Conservation (phyloP, 2,797 vertebrate genomes). For the Hemitrygon akajei region DNA sequence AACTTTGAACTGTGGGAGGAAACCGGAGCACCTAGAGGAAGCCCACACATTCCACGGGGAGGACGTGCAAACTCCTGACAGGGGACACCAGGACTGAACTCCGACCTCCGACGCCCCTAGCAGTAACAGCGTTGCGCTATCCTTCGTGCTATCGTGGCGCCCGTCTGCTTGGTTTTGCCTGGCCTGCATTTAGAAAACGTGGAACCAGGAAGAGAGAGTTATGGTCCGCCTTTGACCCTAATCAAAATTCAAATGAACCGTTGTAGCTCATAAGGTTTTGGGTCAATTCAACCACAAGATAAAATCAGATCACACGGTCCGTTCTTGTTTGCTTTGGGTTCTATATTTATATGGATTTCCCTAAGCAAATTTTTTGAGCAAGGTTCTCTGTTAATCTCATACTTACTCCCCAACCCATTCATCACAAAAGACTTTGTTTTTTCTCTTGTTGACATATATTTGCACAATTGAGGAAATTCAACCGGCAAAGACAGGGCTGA, state of each 20-base stretch:
- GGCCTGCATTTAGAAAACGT: not conserved
- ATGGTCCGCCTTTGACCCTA: not conserved
- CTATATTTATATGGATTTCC: conserved; percentile 2
- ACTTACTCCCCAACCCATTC: not conserved
- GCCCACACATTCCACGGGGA: too few relatives aligned
- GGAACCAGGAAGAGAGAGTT: not conserved
- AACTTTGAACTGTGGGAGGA: too few relatives aligned
- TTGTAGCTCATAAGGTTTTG: not conserved
- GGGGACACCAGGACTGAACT: too few relatives aligned
- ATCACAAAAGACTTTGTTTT: not conserved
- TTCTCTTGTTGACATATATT: conserved; percentile 1
- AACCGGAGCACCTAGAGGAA: too few relatives aligned
- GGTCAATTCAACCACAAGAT: not conserved
- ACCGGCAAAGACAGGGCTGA: not conserved
- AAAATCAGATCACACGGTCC: conserved; percentile 14
- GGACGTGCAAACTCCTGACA: too few relatives aligned
- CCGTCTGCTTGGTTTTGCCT: not conserved
- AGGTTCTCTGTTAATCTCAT: not conserved
- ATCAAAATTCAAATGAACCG: not conserved
- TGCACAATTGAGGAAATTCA: not conserved
- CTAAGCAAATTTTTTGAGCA: conserved; percentile 7
- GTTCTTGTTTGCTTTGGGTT: not conserved
- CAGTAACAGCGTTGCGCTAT: too few relatives aligned
- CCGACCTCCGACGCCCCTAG: too few relatives aligned
- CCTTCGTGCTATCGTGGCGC: too few relatives aligned